These are phyloP conservation scores for Darevskia nairensis DNA, from an alignment of 2,797 vertebrate species.

Conservation along the genomic window DNA sequence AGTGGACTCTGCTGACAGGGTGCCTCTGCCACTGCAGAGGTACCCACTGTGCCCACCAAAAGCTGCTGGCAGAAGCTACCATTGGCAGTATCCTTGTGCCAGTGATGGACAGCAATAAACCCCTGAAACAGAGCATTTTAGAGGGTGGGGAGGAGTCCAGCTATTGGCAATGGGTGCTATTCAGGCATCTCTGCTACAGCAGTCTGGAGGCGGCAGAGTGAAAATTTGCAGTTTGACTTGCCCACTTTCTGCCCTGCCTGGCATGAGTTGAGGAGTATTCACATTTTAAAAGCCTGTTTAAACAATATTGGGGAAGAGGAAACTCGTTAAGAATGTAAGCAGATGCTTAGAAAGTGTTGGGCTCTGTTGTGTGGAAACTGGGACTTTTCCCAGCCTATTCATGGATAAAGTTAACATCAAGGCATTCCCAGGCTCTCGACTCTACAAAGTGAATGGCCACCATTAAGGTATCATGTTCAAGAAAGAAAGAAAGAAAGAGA, in stretches of 20 bases:
- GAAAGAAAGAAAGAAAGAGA: rapidly evolving
- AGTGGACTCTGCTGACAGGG: too few species aligned
- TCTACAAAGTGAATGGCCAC: neutral
- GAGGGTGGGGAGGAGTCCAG: too few species aligned
- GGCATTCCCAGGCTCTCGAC: neutral
- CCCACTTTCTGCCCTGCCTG: too few species aligned
- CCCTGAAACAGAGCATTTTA: too few species aligned
- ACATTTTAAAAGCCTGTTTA: neutral
- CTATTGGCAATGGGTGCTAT: too few species aligned
- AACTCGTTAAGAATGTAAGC: neutral
- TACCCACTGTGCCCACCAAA: too few species aligned
- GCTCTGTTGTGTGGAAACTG: neutral
- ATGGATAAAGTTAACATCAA: neutral
- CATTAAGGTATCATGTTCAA: neutral
- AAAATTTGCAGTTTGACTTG: too few species aligned
- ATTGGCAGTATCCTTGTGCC: too few species aligned
- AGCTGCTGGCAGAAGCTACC: too few species aligned
- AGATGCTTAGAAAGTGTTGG: neutral
- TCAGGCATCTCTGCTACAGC: neutral
- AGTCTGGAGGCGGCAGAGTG: too few species aligned
- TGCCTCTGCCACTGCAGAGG: too few species aligned
- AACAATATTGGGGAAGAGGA: neutral
- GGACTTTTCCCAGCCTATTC: neutral
- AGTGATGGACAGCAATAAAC: too few species aligned
- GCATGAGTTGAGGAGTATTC: neutral